Percentiles rank a stretch among this genome's conserved stretches.
phyloP scores from a whole-genome alignment of 1,140 invertebrate genomes.

The Campoletis sonorensis region DNA sequence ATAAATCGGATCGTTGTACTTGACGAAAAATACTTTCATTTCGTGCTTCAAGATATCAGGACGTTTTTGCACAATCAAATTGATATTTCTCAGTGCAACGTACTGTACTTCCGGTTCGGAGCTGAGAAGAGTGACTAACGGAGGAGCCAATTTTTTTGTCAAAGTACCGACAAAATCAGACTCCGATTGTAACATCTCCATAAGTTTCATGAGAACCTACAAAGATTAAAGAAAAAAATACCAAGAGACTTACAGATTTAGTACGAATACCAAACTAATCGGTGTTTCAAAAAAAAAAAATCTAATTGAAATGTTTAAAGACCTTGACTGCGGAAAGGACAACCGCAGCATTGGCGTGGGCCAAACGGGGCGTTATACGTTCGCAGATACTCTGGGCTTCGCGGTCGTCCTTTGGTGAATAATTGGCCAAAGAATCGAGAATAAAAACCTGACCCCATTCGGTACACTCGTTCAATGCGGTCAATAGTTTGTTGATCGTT shows the following conservation, averaged over 20 bases:
- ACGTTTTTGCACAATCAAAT: slow-evolving; percentile 99
- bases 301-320: slow-evolving; percentile 28
- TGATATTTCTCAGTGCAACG: slow-evolving; percentile 98
- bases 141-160: slow-evolving; percentile 98
- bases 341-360: slow-evolving; percentile 99
- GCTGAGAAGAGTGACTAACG: slow-evolving; percentile 98
- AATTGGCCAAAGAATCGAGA: slow-evolving; percentile 97
- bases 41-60: slow-evolving; percentile 99
- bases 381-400: slow-evolving; percentile 99
- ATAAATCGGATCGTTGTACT: slow-evolving; percentile 99
- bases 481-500: slow-evolving; percentile 98
- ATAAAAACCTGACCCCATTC: slow-evolving; percentile 99
- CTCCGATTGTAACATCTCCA: slow-evolving; percentile 96
- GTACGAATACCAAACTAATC: slow-evolving; percentile 15
- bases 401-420: slow-evolving; percentile 96
- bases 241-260: slow-evolving; percentile 20
- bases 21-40: slow-evolving; percentile 99
- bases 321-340: slow-evolving; percentile 99
- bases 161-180: slow-evolving; percentile 96
- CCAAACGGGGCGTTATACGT: slow-evolving; percentile 96
- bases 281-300: slow-evolving; percentile 3
- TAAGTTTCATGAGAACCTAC: slow-evolving; percentile 94
- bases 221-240: not conserved
- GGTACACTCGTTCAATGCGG: slow-evolving; percentile 99
- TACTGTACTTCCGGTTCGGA: slow-evolving; percentile 99